Evolutionary conservation across 2,888 invertebrate genomes (phyloP).

Genomic region (Alitta virens): DNA sequence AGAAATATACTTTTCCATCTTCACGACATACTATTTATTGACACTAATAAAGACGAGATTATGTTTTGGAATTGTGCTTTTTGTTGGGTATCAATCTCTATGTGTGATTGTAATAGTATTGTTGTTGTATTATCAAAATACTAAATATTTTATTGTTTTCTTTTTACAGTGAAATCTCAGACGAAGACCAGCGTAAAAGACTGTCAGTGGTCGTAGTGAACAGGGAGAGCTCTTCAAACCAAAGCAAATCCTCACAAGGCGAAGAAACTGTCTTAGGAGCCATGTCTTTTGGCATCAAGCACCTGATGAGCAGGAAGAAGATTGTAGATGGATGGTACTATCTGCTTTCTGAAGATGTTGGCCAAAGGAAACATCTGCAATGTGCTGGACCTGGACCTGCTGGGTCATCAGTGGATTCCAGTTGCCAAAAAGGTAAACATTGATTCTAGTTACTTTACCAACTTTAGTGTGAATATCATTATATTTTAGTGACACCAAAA

Average conservation of each 20-base stretch:
- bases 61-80: too few species aligned
- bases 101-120: too few species aligned
- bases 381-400: neutral
- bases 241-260: neutral
- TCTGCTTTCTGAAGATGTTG: conserved; percentile 8
- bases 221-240: neutral
- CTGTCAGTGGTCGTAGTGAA: conserved; percentile 39
- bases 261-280: conserved; percentile 4
- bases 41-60: too few species aligned
- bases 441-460: too few species aligned
- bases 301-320: conserved; percentile 1
- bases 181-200: conserved; percentile 47
- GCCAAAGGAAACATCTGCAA: conserved; percentile 8
- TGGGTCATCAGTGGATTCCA: neutral
- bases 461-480: too few species aligned
- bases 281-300: conserved; percentile 12
- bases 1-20: too few species aligned
- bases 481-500: too few species aligned
- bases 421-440: neutral
- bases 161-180: conserved; percentile 45
- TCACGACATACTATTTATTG: too few species aligned
- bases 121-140: too few species aligned
- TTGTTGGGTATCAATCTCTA: too few species aligned
- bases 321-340: conserved; percentile 14
- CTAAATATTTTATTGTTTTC: neutral